Base-by-base conservation (phyloP, 2,797 vertebrate genomes). In the Pelobates cultripes region DNA sequence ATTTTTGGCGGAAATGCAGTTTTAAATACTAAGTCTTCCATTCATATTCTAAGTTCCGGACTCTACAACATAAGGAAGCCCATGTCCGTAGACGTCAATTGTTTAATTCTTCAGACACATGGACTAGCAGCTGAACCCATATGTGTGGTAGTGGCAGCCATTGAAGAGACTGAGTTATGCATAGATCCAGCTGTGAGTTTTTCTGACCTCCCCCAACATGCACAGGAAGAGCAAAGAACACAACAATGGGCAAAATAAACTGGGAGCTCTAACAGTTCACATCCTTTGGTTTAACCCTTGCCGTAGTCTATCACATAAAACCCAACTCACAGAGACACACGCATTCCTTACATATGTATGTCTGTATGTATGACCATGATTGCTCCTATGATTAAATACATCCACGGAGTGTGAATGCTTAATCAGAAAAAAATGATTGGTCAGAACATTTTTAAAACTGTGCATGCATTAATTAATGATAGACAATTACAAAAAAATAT, bases 11-110 rank as follows among this genome's bases (percentile, higher is more conserved):
- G 66, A 80, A 75, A 67, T 60, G 28, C 78, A 10, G 57, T 13
- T 80, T 61, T 55, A 69, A 60, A 40, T 70, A 74, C 66, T 64
- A 69, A 57, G 73, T 69, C 41, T 14, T 9, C 71, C 79, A 74
- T 74, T 75, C 79, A 80, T 75, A 53, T 40, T 73, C 51, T 45
- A 7, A 73, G 75, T 78, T 83, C 70, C 64, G 75, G 70, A 43
- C 66, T 68, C 51, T 42, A 51, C 73, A 75, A 17, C 44, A 75
- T 63, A 72, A 71, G 75, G 81, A 83, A 78, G 64, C 51, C 44
- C 55, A 13, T 67, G 55, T 51, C 57, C 6, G 64, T 71, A 73
- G 75, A 9, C 61, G 15, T 42, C 75, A 64, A 74, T 83, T 83
- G 75, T 78, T 43, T 82, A 12, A 47, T 45, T 71, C 53, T 70